These are phyloP conservation scores for Varanus salvator DNA, from an alignment of 2,113 vertebrate genomes.

Conservation along the genomic window DNA sequence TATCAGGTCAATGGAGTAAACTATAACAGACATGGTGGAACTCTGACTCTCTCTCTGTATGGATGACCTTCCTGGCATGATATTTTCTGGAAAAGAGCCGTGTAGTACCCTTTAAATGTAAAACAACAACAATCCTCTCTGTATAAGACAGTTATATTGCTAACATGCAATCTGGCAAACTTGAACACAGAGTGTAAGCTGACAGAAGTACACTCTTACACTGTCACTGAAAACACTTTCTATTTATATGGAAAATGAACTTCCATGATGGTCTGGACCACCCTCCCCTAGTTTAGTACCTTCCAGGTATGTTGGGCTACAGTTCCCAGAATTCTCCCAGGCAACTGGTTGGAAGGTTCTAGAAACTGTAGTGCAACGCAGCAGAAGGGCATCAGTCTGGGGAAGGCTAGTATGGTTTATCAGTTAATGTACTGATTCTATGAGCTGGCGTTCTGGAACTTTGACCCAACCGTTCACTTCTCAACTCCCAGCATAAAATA, in stretches of 20 bases:
- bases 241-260: background rate
- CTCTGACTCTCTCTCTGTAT: background rate
- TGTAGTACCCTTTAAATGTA: background rate
- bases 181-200: background rate
- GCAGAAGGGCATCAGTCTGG: too few relatives aligned
- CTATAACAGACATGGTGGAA: slow-evolving; percentile 13
- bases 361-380: too few relatives aligned
- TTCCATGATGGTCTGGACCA: background rate
- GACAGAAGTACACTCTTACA: background rate
- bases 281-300: too few relatives aligned
- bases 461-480: background rate
- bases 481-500: background rate
- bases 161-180: background rate
- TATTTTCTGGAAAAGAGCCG: slow-evolving; percentile 1
- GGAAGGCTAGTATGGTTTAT: background rate
- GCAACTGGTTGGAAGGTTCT: too few relatives aligned
- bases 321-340: too few relatives aligned
- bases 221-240: background rate
- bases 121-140: background rate
- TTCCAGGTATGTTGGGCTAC: too few relatives aligned
- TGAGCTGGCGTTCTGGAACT: background rate
- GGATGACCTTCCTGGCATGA: slow-evolving; percentile 16
- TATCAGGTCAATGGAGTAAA: slow-evolving; percentile 26
- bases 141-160: background rate
- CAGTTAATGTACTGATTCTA: background rate